Evolutionary conservation across 2,113 vertebrate genomes (phyloP).

Genomic region (Benitochromis conjunctus): DNA sequence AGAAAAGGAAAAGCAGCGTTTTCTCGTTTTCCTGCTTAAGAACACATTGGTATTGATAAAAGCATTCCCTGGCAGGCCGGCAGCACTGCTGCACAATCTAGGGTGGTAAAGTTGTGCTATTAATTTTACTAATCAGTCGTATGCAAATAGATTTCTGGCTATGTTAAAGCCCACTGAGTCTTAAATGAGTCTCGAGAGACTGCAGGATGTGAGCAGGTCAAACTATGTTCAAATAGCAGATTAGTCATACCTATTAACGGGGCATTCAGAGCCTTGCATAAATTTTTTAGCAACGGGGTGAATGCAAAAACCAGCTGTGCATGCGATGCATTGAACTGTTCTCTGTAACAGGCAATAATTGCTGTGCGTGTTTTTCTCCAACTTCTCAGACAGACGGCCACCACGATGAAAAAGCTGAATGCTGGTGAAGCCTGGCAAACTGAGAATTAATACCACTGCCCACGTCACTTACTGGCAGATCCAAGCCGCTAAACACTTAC

Average conservation of each 20-base stretch:
- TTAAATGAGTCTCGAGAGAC: constrained; percentile 26
- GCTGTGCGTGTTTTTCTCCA: constrained; percentile 9
- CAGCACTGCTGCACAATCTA: background rate
- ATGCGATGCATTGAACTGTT: background rate
- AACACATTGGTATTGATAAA: background rate
- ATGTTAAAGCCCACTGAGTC: constrained; percentile 3
- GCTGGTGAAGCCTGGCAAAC: constrained; percentile 25
- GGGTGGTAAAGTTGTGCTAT: background rate
- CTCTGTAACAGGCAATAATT: constrained; percentile 12
- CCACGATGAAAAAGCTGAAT: constrained; percentile 31
- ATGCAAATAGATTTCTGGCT: constrained; percentile 22
- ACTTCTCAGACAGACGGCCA: background rate
- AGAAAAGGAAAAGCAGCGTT: background rate
- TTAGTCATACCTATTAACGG: constrained; percentile 54
- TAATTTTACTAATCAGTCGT: constrained; percentile 6
- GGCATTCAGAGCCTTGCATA: background rate
- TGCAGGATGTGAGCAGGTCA: constrained; percentile 33
- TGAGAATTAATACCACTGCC: constrained; percentile 55
- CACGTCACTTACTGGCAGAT: constrained; percentile 53
- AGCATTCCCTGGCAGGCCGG: background rate
- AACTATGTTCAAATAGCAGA: constrained; percentile 55
- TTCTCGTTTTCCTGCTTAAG: background rate
- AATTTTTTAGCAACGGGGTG: constrained; percentile 4
- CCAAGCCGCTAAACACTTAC: constrained; percentile 60
- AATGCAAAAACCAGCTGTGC: constrained; percentile 51